These are phyloP conservation scores for Spea multiplicata DNA, from an alignment of 2,113 vertebrate species.

Conservation along the genomic window DNA sequence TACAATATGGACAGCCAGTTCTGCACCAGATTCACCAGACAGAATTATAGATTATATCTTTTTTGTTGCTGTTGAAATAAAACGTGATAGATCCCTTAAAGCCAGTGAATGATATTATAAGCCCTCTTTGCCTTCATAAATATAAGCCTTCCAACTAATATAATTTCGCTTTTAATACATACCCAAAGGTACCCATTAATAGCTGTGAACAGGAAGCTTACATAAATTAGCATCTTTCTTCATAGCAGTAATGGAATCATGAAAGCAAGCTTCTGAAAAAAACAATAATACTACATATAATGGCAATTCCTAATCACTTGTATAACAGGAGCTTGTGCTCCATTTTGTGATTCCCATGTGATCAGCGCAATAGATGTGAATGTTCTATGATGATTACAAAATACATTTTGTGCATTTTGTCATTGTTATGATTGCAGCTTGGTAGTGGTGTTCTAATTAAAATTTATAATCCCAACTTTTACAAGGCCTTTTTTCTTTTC, in stretches of 20 bases:
- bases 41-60: conserved; percentile 20
- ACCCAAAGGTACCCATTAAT: not conserved
- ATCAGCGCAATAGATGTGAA: not conserved
- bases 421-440: not conserved
- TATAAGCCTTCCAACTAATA: not conserved
- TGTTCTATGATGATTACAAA: not conserved
- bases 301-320: not conserved
- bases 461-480: not conserved
- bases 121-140: not conserved
- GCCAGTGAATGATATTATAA: conserved; percentile 1
- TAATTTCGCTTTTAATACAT: not conserved
- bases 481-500: no score
- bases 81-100: conserved; percentile 22
- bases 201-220: not conserved
- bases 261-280: not conserved
- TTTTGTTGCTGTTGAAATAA: conserved; percentile 1
- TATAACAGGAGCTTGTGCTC: not conserved
- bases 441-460: not conserved
- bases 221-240: conserved; percentile 8
- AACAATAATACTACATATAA: not conserved
- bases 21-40: conserved; percentile 15
- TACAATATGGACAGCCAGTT: conserved; percentile 16
- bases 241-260: not conserved
- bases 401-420: not conserved
- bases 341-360: not conserved